Evolutionary conservation across 1,140 invertebrate species (phyloP).

Genomic region (Heliconius nattereri): DNA sequence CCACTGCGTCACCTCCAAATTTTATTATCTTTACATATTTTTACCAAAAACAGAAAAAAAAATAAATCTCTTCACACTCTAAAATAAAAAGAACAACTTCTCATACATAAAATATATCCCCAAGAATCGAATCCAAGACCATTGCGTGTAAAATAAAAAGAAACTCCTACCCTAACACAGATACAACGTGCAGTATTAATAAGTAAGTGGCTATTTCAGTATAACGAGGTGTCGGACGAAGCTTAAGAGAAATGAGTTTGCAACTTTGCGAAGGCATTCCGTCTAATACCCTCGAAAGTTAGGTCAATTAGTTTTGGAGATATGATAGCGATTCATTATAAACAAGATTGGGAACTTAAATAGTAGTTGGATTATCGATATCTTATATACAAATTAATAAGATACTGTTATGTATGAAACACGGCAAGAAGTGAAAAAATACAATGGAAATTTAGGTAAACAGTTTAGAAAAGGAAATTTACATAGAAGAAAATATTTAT

Average conservation of each 20-base stretch:
- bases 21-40: too few relatives aligned
- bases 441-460: too few relatives aligned
- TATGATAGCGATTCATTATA: neutral
- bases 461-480: too few relatives aligned
- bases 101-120: too few relatives aligned
- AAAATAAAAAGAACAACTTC: too few relatives aligned
- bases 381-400: neutral
- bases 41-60: too few relatives aligned
- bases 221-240: conserved; percentile 9
- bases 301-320: conserved; percentile 2
- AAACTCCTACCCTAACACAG: neutral
- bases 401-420: too few relatives aligned
- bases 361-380: neutral
- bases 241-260: conserved; percentile 11
- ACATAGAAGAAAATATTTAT: too few relatives aligned
- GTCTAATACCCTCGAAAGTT: neutral
- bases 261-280: conserved; percentile 10
- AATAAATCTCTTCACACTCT: too few relatives aligned
- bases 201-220: conserved; percentile 1
- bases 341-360: neutral
- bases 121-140: too few relatives aligned
- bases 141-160: neutral
- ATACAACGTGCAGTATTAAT: neutral
- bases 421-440: too few relatives aligned
- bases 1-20: too few relatives aligned